Base-by-base conservation (phyloP, 2,113 vertebrate species). In the Taurulus bubalis region DNA sequence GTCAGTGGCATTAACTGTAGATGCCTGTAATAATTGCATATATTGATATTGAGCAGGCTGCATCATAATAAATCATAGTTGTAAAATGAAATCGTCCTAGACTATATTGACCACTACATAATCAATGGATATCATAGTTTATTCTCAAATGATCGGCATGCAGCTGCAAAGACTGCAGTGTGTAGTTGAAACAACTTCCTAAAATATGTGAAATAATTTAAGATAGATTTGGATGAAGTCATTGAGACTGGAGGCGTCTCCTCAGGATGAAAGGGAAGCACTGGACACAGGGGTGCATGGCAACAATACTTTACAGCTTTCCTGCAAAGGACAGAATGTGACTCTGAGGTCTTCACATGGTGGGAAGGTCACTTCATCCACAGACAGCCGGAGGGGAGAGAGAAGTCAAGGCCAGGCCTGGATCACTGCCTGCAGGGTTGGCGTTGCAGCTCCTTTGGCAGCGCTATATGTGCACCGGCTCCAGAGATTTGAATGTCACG, bases 1-100 rank as follows among this genome's bases (percentile, higher is more conserved):
- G 38, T 32, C 9, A 22, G 76, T 38, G 80, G 53, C n/a, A 79
- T 76, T 78, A 81, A 64, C 72, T 68, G 38, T 55, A 85, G 85
- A 75, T 75, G 24, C 4, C 9, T 60, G 11, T 22, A 66, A 51
- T 69, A 69, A 79, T 20, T 66, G 8, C 62, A 72, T 36, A 81
- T 18, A 9, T 32, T 56, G 18, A 49, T 65, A 63, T 4, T 28
- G 20, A 64, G 34, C 56, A 69, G 66, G 71, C 12, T 20, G 40
- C 10, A 66, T 76, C 28, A 62, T 30, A 53, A 12, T 34, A 36
- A 74, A 64, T 10, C 20, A 40, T 7, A 34, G 45, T 45, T 20
- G 18, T 65, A 38, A 59, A 76, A 78, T 9, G 3, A 66, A 40
- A 62, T 60, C 6, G 34, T 68, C 16, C 55, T 8, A 12, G 22